These are phyloP conservation scores for Pogonomyrmex barbatus DNA, from an alignment of 1,140 invertebrate species.

Conservation along the genomic window DNA sequence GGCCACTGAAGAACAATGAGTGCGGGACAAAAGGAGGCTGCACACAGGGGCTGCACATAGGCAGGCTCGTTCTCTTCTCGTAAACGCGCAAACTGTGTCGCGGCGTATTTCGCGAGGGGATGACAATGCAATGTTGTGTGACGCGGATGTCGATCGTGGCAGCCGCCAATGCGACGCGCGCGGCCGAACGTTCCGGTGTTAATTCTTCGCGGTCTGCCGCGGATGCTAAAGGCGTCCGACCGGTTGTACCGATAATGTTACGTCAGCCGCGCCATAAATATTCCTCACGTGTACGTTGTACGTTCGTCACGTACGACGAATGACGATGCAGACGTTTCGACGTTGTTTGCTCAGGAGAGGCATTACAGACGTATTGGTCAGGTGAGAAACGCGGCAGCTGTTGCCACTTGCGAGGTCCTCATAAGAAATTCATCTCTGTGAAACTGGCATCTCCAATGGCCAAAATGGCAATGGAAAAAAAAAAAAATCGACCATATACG, in stretches of 20 bases:
- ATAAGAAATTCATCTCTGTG: neutral
- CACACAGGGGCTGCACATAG: neutral
- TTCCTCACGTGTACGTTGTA: neutral
- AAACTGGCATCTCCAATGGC: no score
- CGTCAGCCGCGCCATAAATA: conserved; percentile 26
- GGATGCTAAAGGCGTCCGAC: conserved; percentile 10
- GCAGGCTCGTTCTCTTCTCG: conserved; percentile 6
- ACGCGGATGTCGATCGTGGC: neutral
- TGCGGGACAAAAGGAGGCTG: conserved; percentile 28
- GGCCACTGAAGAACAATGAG: conserved; percentile 44
- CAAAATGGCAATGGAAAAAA: no score
- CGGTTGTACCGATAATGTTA: conserved; percentile 29
- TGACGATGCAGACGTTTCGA: neutral
- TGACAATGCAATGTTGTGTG: conserved; percentile 34
- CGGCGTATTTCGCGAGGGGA: conserved; percentile 12
- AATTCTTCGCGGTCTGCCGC: conserved; percentile 44
- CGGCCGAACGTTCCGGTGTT: conserved; percentile 44
- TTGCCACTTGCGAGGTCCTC: neutral
- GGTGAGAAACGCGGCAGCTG: neutral
- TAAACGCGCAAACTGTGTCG: conserved; percentile 57
- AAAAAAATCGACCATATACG: no score
- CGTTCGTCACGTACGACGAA: neutral
- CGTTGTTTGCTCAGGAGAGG: neutral
- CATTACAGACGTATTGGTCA: neutral
- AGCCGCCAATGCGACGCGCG: conserved; percentile 13